Conservation (phyloP, 2,113 vertebrate genomes). For the Chamaetylas fuelleborni region DNA sequence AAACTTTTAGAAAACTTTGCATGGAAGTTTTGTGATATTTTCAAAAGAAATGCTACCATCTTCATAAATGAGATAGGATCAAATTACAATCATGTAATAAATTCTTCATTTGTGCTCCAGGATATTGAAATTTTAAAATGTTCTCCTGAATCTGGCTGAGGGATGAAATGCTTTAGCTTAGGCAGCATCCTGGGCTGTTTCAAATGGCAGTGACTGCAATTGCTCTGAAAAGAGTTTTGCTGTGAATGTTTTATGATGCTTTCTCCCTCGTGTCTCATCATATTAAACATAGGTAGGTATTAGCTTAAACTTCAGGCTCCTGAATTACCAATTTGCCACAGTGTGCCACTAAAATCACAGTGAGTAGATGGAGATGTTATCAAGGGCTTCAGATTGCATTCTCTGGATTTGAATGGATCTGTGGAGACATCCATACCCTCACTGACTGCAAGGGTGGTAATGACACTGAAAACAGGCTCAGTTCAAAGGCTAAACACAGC, state of each 20-base stretch:
- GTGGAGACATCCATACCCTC: neutral
- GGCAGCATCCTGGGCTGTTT: neutral
- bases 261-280: neutral
- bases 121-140: neutral
- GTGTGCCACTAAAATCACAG: neutral
- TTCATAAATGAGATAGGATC: neutral
- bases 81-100: neutral
- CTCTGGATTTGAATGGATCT: neutral
- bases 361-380: neutral
- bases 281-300: neutral
- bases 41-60: neutral
- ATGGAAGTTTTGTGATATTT: neutral
- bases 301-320: neutral
- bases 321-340: neutral
- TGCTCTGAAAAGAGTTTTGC: neutral
- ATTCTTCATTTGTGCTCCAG: neutral
- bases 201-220: neutral
- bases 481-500: neutral
- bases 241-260: neutral
- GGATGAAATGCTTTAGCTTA: neutral
- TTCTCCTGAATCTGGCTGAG: neutral
- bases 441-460: neutral
- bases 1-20: constrained; percentile 7
- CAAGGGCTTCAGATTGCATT: neutral
- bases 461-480: neutral